Evolutionary conservation across 1,140 invertebrate species (phyloP), one percentile per base, ranked within the genome.

Genomic region (Habropoda laboriosa): DNA sequence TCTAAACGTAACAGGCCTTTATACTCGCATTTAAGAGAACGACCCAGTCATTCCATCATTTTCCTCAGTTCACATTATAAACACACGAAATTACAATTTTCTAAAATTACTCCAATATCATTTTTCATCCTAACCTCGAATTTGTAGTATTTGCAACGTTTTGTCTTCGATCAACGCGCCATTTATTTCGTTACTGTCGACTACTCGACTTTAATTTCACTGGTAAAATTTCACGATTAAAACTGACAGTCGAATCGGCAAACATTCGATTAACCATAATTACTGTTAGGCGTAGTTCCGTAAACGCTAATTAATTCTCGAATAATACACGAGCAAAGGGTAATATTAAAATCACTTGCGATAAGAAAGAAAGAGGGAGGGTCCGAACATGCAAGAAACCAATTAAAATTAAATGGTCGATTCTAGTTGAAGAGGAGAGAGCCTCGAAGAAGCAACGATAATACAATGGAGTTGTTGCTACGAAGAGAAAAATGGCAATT

Each of bases 381-480:
- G 12, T 21, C 51, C 30, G 30, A 47, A 45, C 27, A 32, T n/a
- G 24, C 42, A 42, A 18, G 35, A 40, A n/a, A 40, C 24, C 49
- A 55, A 70, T 70, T 38, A 38, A 70, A 70, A 58, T 40, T 60
- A 71, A 77, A 77, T 42, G 55, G 42, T 27, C 66, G 66, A 27
- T 47, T 38, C 66, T 70, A 67, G 45, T 51, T 71, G 24, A 77
- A 58, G 63, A 55, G n/a, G 58, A n/a, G n/a, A n/a, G n/a, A 68
- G 49, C 38, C 8, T 42, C 38, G 61, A 55, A n/a, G n/a, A n/a
- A 63, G 13, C 38, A 76, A 76, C 42, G n/a, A 76, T 57, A 68
- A 35, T 38, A 76, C 66, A 76, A 68, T 68, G 13, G 35, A 24
- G 63, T 73, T 61, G 30, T 35, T 57, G 24, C 16, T 40, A 13